phyloP scores from a whole-genome alignment of 2,113 vertebrate species.

The Strix uralensis region DNA sequence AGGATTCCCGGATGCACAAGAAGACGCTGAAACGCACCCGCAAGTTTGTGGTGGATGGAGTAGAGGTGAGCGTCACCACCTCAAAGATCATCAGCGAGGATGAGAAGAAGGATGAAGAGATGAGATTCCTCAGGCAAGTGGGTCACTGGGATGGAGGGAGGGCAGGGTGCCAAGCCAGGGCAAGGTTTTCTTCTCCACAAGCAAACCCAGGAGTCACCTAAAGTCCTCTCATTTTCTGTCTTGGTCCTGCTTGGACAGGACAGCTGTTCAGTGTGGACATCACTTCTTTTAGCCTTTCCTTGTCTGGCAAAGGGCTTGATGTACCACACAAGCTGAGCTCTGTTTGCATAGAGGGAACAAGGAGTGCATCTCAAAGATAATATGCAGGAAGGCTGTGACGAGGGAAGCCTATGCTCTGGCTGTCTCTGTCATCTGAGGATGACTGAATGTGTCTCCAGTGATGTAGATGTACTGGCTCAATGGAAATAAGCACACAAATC shows the following conservation, averaged over 20 bases:
- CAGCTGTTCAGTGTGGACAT: background rate
- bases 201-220: rapidly evolving
- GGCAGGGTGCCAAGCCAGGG: rapidly evolving
- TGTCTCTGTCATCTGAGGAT: background rate
- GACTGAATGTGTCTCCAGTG: background rate
- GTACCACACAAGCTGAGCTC: background rate
- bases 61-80: slow-evolving; percentile 95
- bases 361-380: background rate
- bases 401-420: background rate
- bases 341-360: background rate
- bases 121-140: slow-evolving; percentile 92
- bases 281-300: background rate
- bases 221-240: background rate
- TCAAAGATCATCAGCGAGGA: slow-evolving; percentile 96
- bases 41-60: slow-evolving; percentile 90
- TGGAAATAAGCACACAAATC: background rate
- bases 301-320: background rate
- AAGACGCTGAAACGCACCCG: slow-evolving; percentile 96
- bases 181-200: background rate
- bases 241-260: background rate
- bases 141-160: background rate
- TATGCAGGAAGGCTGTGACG: background rate
- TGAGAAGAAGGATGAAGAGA: slow-evolving; percentile 97
- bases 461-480: background rate
- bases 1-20: slow-evolving; percentile 81